Evolutionary conservation across 1,140 invertebrate genomes (phyloP), one percentile per base, ranked within the genome.

Genomic region (Zaprionus ghesquierei): DNA sequence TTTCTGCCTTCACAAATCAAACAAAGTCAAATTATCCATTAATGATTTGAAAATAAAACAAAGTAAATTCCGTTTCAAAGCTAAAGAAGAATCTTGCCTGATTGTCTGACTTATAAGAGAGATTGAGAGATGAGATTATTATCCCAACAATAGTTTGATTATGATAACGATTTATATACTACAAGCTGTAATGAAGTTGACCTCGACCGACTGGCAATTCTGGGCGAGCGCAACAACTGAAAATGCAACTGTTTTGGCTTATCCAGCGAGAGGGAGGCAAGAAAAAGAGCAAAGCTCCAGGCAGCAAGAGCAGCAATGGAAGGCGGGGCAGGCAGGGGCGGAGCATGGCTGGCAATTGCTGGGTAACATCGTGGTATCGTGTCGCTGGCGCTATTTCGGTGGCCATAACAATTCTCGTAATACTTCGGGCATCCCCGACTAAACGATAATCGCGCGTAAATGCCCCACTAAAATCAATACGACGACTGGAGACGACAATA

Each of bases 391-490:
- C 85, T 79, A 87, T 87, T 87, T 84, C 73, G 79, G 84, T 74
- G 77, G 69, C 84, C 77, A 87, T 87, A 87, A 87, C 84, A 87
- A 87, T 87, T 87, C 84, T 89, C 84, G 79, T 87, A 89, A 87
- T 84, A 87, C 84, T 89, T 87, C 84, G 85, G 85, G 84, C 80
- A 87, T 87, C 77, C 76, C 79, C 84, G 84, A 89, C 84, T 87
- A 87, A 87, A 87, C 84, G 84, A 87, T 87, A 87, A 87, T 87
- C 84, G 84, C 84, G 79, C 84, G 85, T 87, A 87, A 87, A 87
- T 84, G 84, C 85, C 79, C 84, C 84, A 87, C 84, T 87, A 87
- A 87, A 87, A 87, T 87, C 84, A 87, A 87, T 87, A 87, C 84
- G 51, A 87, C 69, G 82, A 82, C 82, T 80, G 54, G 54, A 68